Evolutionary conservation across 2,113 vertebrate species (phyloP).

Genomic region (Raja brachyura): DNA sequence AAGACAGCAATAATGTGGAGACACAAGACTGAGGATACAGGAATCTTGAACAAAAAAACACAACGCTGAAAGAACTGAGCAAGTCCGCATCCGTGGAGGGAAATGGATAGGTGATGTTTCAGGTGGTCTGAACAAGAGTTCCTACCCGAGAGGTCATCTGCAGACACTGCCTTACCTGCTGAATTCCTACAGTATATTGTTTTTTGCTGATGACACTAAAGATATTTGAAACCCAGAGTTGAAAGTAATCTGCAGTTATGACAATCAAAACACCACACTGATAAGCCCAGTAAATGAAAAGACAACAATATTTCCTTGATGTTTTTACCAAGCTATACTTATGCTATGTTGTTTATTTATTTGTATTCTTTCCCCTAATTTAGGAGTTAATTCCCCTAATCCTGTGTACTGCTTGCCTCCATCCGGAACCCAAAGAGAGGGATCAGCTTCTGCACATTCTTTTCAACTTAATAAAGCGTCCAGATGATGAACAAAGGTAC

Average conservation of each 20-base stretch:
- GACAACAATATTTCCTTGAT: neutral
- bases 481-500: constrained; percentile 95
- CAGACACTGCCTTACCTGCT: too few relatives aligned
- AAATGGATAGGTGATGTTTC: too few relatives aligned
- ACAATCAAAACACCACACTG: neutral
- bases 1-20: neutral
- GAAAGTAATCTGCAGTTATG: neutral
- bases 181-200: too few relatives aligned
- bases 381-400: constrained; percentile 95
- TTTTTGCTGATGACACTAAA: too few relatives aligned
- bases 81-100: too few relatives aligned
- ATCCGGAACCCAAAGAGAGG: constrained; percentile 93
- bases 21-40: too few relatives aligned
- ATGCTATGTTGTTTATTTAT: neutral
- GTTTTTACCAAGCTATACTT: neutral
- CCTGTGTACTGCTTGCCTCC: constrained; percentile 90
- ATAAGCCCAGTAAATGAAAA: neutral
- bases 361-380: constrained; percentile 45
- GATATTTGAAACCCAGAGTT: neutral
- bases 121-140: too few relatives aligned
- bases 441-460: constrained; percentile 97
- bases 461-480: constrained; percentile 97
- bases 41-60: too few relatives aligned
- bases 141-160: too few relatives aligned
- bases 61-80: too few relatives aligned